Conservation (phyloP, 2,113 vertebrate species). For the Toxotes chatareus region DNA sequence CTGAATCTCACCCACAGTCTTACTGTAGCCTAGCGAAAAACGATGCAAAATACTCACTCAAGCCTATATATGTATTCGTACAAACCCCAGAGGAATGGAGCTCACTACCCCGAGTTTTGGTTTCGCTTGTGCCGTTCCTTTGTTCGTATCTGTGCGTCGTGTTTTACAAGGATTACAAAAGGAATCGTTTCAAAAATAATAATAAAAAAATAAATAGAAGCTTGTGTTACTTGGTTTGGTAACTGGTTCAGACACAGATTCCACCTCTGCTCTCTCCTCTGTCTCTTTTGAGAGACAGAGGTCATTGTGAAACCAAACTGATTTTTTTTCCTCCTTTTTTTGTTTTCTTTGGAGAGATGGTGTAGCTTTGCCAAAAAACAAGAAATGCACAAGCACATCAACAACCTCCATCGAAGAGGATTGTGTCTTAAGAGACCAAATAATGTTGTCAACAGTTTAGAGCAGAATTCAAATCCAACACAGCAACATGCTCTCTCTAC, state of each 20-base stretch:
- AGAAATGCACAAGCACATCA: slow-evolving; percentile 45
- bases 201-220: background rate
- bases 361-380: slow-evolving; percentile 57
- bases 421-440: slow-evolving; percentile 64
- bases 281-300: slow-evolving; percentile 34
- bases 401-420: slow-evolving; percentile 40
- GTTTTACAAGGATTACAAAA: slow-evolving; percentile 59
- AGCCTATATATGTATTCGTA: slow-evolving; percentile 72
- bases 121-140: slow-evolving; percentile 57
- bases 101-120: slow-evolving; percentile 27
- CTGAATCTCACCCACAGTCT: slow-evolving; percentile 79
- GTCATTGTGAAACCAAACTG: slow-evolving; percentile 66
- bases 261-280: slow-evolving; percentile 25
- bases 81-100: slow-evolving; percentile 58
- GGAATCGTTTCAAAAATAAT: slow-evolving; percentile 33
- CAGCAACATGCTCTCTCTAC: slow-evolving; percentile 16
- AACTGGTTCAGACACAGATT: slow-evolving; percentile 23
- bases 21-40: slow-evolving; percentile 81
- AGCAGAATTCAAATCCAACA: slow-evolving; percentile 29
- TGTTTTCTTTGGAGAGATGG: background rate
- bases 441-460: slow-evolving; percentile 22
- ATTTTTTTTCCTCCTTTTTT: background rate
- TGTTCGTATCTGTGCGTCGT: slow-evolving; percentile 56
- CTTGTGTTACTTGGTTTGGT: slow-evolving; percentile 7
- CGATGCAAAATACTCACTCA: slow-evolving; percentile 80